Evolutionary conservation across 2,797 vertebrate species (phyloP), one percentile per base, ranked within the genome.

Genomic region (Lacerta viridis): DNA sequence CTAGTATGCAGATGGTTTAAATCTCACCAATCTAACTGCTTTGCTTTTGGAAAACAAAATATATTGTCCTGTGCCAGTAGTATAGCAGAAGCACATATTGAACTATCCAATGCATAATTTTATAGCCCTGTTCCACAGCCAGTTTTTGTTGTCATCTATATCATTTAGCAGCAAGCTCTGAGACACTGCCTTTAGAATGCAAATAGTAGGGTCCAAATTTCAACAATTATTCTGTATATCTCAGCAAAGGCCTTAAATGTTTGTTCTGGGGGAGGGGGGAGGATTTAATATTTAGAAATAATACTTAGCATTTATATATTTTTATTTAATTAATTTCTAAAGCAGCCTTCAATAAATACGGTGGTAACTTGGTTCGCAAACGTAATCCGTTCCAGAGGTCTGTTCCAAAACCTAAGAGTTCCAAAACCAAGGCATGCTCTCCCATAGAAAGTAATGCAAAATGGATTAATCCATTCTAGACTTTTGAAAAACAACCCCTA

Each of bases 41-140:
- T 89, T 50, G 85, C 39, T 92, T 95, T 80, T 82, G 84, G 80
- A 93, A 88, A 87, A 85, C 41, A 74, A 85, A 93, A 90, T 75
- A 64, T 82, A 75, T n/a, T 41, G 83, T 84, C 85, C 85, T 80
- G 13, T 69, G 72, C 68, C 88, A 95, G 83, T 36, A 80, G 88
- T 23, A 27, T 83, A 87, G 43, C 43, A 83, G 8, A 59, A 87
- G 87, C 33, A n/a, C n/a, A 91, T 85, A 93, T 41, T 85, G 59
- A 82, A 66, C 20, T 66, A 87, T 85, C 85, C 29, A 6, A 20
- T 81, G 72, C 83, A 86, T 88, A 85, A 64, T 41, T 69, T 43
- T 68, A 81, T 75, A 75, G 71, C 59, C 85, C 79, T 85, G 81
- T 91, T 83, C 25, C 76, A 87, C 64, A 84, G 11, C 64, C 36